Base-by-base conservation (phyloP, 2,888 invertebrate genomes). In the Chrysolina oricalcia region DNA sequence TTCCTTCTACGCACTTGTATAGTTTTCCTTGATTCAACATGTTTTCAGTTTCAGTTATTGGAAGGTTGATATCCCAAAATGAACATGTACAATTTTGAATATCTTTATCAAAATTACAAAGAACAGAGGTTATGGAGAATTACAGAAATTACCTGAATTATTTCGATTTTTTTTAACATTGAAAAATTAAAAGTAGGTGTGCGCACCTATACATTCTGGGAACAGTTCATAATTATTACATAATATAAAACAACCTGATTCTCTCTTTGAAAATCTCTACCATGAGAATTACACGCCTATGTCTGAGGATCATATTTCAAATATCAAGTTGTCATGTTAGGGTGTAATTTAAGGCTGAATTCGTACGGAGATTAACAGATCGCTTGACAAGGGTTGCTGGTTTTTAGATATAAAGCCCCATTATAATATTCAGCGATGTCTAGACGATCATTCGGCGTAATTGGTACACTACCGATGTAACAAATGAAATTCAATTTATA, bases 381-480 rank as follows among this genome's bases (percentile, higher is more conserved):
- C 27, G 27, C n/a, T 59, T 59, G 59, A 59, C 59, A n/a, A 59
- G 59, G 59, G 59, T 59, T 59, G 27, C 59, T 59, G 27, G 59
- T 59, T 27, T 59, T 35, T 13, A 59, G 27, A 59, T 59, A 35
- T 59, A 59, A 59, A 35, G 23, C 27, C 59, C 59, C n/a, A 59
- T 59, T 59, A 23, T 35, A 15, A 59, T 13, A n/a, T 59, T 59
- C n/a, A 9, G 35, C 11, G 15, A 59, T 59, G 35, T 59, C 27
- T 27, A 59, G 27, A 59, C 27, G 23, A 59, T 59, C 10, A 59
- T 35, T 27, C 59, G 35, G 5, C 1, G 23, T 27, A 59, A 59
- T 59, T 27, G 27, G 59, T 15, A 27, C 6, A 13, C 4, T 6
- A 27, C 11, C n/a, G 15, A 59, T 59, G n/a, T 11, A 59, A 59